phyloP scores from a whole-genome alignment of 1,140 invertebrate genomes.

The Cydia strobilella region DNA sequence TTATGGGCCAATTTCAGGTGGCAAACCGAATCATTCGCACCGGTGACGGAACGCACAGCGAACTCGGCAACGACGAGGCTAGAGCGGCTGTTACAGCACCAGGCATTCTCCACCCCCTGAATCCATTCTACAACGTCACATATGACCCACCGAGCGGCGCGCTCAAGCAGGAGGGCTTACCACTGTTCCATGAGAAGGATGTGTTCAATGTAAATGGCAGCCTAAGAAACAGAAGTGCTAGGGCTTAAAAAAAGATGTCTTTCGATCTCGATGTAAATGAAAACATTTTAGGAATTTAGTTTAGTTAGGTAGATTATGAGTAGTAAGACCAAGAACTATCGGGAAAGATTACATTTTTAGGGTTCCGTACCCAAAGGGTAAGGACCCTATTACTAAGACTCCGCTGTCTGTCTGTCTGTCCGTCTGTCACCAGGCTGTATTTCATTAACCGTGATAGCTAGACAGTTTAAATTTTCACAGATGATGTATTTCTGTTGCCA shows the following conservation, averaged over 20 bases:
- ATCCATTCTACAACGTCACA: conserved; percentile 58
- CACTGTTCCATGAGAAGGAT: conserved; percentile 62
- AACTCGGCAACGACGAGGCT: conserved; percentile 57
- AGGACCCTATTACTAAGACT: too few species aligned
- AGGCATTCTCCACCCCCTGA: conserved; percentile 63
- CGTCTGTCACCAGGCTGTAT: too few species aligned
- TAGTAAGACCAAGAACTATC: too few species aligned
- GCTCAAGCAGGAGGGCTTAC: conserved; percentile 58
- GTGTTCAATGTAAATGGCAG: conserved; percentile 42
- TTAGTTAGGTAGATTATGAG: too few species aligned
- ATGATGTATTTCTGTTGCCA: too few species aligned
- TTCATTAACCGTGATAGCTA: too few species aligned
- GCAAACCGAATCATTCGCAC: conserved; percentile 53
- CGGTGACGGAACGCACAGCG: conserved; percentile 66
- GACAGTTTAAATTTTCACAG: too few species aligned
- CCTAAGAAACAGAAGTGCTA: conserved; percentile 12
- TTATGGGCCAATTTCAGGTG: conserved; percentile 45
- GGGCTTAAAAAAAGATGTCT: conserved; percentile 32
- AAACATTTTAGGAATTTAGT: too few species aligned
- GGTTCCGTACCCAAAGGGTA: too few species aligned
- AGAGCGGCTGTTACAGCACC: conserved; percentile 50
- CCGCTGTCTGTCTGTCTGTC: too few species aligned
- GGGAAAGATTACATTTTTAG: too few species aligned
- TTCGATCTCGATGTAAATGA: too few species aligned
- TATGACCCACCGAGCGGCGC: conserved; percentile 51